These are phyloP conservation scores for Pseudochirops corinnae DNA, from an alignment of 2,797 vertebrate genomes.

Conservation along the genomic window DNA sequence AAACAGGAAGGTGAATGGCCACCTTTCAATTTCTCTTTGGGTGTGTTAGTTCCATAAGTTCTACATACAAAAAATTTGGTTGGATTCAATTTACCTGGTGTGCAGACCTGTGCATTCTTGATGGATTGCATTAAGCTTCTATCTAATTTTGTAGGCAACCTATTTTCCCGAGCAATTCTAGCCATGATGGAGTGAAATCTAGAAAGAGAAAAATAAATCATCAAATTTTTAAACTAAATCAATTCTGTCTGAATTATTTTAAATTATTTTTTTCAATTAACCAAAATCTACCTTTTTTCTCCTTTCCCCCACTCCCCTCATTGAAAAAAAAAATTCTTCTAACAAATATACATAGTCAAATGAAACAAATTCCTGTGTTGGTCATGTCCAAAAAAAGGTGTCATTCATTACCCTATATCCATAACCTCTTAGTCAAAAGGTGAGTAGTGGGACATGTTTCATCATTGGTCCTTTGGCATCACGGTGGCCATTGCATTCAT, in stretches of 20 bases:
- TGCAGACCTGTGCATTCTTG: not conserved
- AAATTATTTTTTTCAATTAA: not conserved
- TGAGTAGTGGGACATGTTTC: not conserved
- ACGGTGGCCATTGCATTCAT: not conserved
- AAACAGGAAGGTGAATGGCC: not conserved
- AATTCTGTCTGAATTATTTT: not conserved
- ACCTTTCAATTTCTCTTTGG: constrained; percentile 1
- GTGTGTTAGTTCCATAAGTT: constrained; percentile 22
- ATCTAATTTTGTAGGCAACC: fast-evolving
- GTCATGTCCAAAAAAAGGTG: not conserved
- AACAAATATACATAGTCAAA: not conserved
- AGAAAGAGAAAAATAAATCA: constrained; percentile 11
- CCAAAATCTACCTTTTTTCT: not conserved
- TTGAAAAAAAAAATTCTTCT: not conserved
- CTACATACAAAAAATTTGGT: constrained; percentile 4
- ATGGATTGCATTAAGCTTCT: not conserved
- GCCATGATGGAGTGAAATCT: constrained; percentile 38
- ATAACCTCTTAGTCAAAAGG: not conserved
- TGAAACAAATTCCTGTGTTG: not conserved
- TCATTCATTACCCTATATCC: not conserved
- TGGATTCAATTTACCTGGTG: constrained; percentile 63
- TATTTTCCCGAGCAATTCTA: constrained; percentile 20
- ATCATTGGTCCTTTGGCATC: not conserved
- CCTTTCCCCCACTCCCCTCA: too few species aligned
- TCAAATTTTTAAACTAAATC: constrained; percentile 5